These are phyloP conservation scores for Carettochelys insculpta DNA, from an alignment of 2,113 vertebrate genomes.

Conservation along the genomic window DNA sequence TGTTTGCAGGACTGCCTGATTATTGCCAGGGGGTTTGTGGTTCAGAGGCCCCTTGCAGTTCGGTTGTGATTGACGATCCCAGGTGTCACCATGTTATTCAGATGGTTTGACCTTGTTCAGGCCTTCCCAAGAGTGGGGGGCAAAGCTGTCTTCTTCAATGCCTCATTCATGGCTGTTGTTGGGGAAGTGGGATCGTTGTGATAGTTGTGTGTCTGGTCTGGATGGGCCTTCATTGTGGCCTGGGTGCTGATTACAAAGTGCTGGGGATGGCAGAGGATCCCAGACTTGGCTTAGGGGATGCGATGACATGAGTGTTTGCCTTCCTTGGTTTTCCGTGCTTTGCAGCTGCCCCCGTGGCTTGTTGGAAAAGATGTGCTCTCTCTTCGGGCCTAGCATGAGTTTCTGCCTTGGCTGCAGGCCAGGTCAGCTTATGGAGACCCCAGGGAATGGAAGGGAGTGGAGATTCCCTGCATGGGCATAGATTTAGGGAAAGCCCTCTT, in stretches of 20 bases:
- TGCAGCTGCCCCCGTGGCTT: neutral
- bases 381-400: neutral
- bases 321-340: neutral
- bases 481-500: neutral
- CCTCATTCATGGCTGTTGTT: neutral
- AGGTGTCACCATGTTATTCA: neutral
- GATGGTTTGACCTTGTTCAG: neutral
- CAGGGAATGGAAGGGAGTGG: neutral
- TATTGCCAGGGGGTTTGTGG: neutral
- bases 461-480: neutral
- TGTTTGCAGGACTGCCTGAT: neutral
- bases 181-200: neutral
- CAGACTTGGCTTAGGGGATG: neutral
- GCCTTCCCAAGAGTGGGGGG: neutral
- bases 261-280: neutral
- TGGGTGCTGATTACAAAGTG: neutral
- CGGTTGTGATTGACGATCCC: neutral
- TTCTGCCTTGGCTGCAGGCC: neutral
- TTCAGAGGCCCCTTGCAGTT: neutral
- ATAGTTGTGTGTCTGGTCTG: neutral
- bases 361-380: neutral
- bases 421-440: neutral
- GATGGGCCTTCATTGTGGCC: neutral
- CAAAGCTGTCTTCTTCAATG: neutral
- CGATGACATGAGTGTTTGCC: neutral